Evolutionary conservation across 2,113 vertebrate genomes (phyloP), one percentile per base, ranked within the genome.

Genomic region (Chroicocephalus ridibundus): DNA sequence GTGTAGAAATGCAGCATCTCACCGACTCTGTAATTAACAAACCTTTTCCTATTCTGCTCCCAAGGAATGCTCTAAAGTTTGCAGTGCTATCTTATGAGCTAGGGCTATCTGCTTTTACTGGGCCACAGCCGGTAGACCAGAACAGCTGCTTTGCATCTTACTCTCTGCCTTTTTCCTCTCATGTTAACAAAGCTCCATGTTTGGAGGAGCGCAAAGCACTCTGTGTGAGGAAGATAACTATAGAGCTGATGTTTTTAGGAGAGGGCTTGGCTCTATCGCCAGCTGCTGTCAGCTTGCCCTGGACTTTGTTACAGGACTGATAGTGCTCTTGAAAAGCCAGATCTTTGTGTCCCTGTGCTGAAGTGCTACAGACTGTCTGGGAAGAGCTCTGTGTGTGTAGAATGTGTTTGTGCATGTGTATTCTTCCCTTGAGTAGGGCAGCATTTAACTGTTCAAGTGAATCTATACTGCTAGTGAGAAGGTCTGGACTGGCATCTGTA

Each of bases 301-400:
- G 92, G 80, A 34, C 82, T 94, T 97, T 95, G 95, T 93, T 95
- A 83, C 24, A 69, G 69, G 21, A 3, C 80, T 86, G 95, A 95
- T 96, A 95, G 85, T 15, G 84, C 72, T 65, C 64, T 92, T 54
- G 38, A 38, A 80, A 88, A 86, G 61, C 36, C 58, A 47, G 36
- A 66, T 89, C 77, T 90, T 31, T 65, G 70, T 62, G 69, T 86
- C 40, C n/a, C 44, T n/a, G 42, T n/a, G 32, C 11, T 74, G 64
- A 87, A 57, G 29, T 57, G 81, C 61, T 54, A 10, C 46, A 40
- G 18, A 6, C 31, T 58, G 68, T 22, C 44, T 80, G 76, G 31
- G 38, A 42, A 92, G 78, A 52, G 55, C 57, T 71, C 25, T 18
- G 26, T 64, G 86, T 38, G 2, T 7, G 0, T 29, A 82, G 55